phyloP scores from a whole-genome alignment of 2,113 vertebrate species.

The Lophura nycthemera region DNA sequence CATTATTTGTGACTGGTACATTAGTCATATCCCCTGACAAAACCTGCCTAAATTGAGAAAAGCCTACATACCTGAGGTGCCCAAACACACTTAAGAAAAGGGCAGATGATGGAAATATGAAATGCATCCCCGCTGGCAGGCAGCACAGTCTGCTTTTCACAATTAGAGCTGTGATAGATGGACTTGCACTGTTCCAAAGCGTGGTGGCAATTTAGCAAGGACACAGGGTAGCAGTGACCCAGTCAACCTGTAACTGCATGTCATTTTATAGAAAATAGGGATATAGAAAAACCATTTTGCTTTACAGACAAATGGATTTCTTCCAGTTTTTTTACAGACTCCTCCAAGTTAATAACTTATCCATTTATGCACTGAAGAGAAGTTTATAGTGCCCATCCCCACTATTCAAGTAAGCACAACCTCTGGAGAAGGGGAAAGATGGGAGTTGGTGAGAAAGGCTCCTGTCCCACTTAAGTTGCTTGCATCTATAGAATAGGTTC shows the following conservation, averaged over 20 bases:
- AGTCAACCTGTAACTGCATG: neutral
- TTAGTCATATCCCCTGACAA: neutral
- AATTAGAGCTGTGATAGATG: neutral
- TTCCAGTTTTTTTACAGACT: neutral
- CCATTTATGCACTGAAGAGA: neutral
- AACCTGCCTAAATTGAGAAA: neutral
- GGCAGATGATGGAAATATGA: neutral
- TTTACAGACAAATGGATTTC: neutral
- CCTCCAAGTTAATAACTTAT: neutral
- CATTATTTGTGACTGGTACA: neutral
- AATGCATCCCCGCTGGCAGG: neutral
- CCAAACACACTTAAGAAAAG: neutral
- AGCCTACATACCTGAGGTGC: neutral
- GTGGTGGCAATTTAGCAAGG: neutral
- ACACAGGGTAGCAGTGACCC: neutral
- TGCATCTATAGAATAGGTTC: neutral
- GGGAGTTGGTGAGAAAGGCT: neutral
- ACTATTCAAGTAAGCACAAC: neutral
- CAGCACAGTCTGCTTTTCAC: rapidly evolving
- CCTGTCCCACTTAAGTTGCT: neutral
- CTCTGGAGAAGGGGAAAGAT: neutral
- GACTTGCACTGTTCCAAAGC: neutral
- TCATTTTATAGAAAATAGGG: neutral
- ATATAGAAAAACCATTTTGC: neutral
- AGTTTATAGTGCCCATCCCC: neutral